phyloP scores from a whole-genome alignment of 2,113 vertebrate genomes.

The Lipophrys pholis region DNA sequence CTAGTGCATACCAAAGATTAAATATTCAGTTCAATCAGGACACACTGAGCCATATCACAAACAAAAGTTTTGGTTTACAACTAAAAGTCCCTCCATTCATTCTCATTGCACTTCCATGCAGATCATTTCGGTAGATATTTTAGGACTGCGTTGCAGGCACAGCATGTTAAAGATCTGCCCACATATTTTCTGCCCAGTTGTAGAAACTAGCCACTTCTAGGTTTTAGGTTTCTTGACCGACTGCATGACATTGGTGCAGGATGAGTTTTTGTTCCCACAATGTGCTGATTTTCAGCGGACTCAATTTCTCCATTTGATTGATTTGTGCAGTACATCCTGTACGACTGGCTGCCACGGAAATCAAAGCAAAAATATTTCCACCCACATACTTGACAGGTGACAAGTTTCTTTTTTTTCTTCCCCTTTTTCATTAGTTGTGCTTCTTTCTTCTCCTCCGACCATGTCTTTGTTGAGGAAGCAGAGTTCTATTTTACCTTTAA shows the following conservation, averaged over 20 bases:
- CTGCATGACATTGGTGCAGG: not conserved
- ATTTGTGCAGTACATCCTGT: not conserved
- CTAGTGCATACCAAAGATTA: too few species aligned
- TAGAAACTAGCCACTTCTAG: slow-evolving; percentile 1
- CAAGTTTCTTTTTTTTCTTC: too few species aligned
- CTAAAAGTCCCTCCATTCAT: not conserved
- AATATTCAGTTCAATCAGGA: too few species aligned
- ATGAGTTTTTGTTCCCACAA: not conserved
- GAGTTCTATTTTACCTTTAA: not conserved
- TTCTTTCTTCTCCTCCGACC: not conserved
- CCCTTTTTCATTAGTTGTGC: not conserved
- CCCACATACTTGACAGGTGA: not conserved
- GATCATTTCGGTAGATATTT: slow-evolving; percentile 24
- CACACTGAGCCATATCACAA: too few species aligned
- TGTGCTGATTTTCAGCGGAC: not conserved
- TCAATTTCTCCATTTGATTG: not conserved
- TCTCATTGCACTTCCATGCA: slow-evolving; percentile 1
- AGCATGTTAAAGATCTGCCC: slow-evolving; percentile 35
- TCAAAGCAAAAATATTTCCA: not conserved
- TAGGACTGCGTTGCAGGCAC: slow-evolving; percentile 8
- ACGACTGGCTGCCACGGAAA: not conserved
- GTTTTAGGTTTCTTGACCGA: not conserved
- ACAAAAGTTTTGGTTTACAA: too few species aligned
- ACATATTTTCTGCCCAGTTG: slow-evolving; percentile 27
- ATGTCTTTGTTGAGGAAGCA: not conserved